These are phyloP conservation scores for Xiphophorus birchmanni DNA, from an alignment of 2,797 vertebrate genomes.

Conservation along the genomic window DNA sequence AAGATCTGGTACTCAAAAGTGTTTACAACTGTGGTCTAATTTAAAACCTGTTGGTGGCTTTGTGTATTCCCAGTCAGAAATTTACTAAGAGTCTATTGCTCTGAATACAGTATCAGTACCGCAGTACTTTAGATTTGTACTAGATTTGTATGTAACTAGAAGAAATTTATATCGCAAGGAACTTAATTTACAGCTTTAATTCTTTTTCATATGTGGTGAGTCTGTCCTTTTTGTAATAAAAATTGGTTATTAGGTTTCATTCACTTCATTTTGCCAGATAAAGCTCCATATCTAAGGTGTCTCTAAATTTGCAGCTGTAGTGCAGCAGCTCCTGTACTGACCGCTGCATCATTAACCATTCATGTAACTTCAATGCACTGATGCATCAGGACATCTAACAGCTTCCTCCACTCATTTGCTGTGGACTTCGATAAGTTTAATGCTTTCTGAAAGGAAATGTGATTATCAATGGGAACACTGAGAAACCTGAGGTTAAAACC, in stretches of 20 bases:
- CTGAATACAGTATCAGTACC: not conserved
- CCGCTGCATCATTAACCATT: conserved; percentile 17
- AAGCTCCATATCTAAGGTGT: not conserved
- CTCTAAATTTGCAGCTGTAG: not conserved
- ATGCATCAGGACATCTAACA: conserved; percentile 24
- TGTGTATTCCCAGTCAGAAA: not conserved
- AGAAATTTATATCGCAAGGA: not conserved
- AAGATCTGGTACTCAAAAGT: not conserved
- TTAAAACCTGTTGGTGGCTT: not conserved
- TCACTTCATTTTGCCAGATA: not conserved
- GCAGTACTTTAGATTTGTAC: not conserved
- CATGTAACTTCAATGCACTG: conserved; percentile 12
- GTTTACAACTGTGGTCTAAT: not conserved
- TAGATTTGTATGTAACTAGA: not conserved
- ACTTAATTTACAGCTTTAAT: conserved; percentile 5
- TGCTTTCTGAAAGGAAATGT: conserved; percentile 9
- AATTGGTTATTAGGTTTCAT: not conserved
- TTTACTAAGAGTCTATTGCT: not conserved
- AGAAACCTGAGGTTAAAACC: conserved; percentile 65
- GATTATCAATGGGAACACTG: conserved; percentile 43
- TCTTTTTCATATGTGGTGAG: conserved; percentile 22
- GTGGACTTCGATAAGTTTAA: conserved; percentile 33
- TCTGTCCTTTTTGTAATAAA: conserved; percentile 43
- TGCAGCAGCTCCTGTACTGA: conserved; percentile 1
- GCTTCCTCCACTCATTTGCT: conserved; percentile 5